Percentiles rank a stretch among this genome's conserved stretches.
These are phyloP conservation scores for Notocelia uddmanniana DNA, from an alignment of 2,888 invertebrate genomes.

Conservation along the genomic window DNA sequence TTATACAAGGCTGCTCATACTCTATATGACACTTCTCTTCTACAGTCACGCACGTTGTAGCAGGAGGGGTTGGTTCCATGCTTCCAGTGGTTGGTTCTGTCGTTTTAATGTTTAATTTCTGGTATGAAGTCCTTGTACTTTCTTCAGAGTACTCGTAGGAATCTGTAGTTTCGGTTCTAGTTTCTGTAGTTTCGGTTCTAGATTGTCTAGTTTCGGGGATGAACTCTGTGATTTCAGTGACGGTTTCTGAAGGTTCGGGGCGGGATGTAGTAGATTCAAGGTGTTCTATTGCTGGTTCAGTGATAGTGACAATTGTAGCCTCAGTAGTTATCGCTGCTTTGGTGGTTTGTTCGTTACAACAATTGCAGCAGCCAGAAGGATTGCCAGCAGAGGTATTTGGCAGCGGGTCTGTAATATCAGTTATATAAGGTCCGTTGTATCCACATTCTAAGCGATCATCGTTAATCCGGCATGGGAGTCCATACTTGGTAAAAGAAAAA, in stretches of 20 bases:
- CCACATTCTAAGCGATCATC: conserved; percentile 22
- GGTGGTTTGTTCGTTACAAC: neutral
- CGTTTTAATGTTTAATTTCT: neutral
- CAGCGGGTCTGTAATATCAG: neutral
- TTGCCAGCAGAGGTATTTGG: neutral
- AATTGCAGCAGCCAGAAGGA: neutral
- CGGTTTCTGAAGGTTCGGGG: neutral
- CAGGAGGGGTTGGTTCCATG: too few relatives aligned
- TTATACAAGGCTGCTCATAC: conserved; percentile 11
- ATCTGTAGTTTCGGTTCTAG: neutral
- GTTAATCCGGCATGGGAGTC: conserved; percentile 7
- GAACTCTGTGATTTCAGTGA: neutral
- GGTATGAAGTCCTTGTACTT: neutral
- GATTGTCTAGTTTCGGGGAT: neutral
- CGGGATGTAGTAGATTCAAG: neutral
- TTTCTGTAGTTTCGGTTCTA: neutral
- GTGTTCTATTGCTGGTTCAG: neutral
- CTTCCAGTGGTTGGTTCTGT: neutral
- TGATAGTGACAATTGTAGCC: neutral
- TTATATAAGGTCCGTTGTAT: conserved; percentile 16
- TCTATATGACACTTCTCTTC: conserved; percentile 13
- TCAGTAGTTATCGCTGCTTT: neutral
- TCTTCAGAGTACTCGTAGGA: neutral
- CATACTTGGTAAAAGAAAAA: neutral
- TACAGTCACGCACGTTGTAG: conserved; percentile 7